A percentile compares a stretch with the other conserved stretches of the same genome.
Evolutionary conservation across 2,113 vertebrate genomes (phyloP).

Genomic region (Glaucomys volans): DNA sequence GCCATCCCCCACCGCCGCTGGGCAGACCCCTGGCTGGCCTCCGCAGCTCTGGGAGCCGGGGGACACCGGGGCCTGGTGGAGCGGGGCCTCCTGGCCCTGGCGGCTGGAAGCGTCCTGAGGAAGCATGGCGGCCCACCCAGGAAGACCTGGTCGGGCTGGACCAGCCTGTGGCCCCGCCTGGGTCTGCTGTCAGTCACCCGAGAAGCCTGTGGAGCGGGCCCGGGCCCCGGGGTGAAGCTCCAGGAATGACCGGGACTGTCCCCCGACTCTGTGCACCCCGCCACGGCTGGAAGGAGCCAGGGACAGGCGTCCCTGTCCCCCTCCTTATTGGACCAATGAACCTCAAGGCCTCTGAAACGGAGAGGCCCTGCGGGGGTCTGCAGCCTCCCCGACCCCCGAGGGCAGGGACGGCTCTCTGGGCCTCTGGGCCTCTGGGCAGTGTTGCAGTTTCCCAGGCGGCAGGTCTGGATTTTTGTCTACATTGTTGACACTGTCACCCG

Average conservation of each 20-base stretch:
- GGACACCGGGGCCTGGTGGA: no score
- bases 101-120: neutral
- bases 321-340: neutral
- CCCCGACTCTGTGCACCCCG: rapidly evolving
- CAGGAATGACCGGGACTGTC: neutral
- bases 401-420: neutral
- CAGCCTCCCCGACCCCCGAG: rapidly evolving
- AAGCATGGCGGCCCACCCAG: no score
- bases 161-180: no score
- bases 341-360: neutral
- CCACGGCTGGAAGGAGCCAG: neutral
- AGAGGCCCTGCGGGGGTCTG: neutral
- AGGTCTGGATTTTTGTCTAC: neutral
- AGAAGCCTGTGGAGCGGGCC: neutral
- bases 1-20: neutral
- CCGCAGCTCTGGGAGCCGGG: no score
- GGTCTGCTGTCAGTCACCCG: no score
- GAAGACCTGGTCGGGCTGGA: no score
- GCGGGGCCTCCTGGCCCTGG: no score
- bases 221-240: no score
- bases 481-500: neutral
- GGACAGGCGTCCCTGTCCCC: neutral
- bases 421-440: neutral
- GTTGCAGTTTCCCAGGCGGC: neutral
- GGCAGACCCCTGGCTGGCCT: no score